Base-by-base conservation (phyloP, 2,797 vertebrate genomes). In the Myripristis jacobus region DNA sequence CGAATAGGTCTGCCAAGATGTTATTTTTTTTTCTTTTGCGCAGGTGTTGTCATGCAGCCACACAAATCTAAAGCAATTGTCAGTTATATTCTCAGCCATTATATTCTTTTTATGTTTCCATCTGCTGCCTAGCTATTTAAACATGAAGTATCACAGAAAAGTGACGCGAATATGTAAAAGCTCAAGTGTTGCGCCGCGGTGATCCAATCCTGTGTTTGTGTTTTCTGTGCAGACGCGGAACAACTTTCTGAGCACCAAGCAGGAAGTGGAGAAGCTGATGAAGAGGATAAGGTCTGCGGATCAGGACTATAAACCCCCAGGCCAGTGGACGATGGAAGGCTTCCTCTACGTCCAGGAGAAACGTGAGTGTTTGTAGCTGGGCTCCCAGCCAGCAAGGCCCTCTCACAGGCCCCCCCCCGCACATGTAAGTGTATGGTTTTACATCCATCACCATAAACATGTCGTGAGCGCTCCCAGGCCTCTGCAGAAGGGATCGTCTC, bases 261-360 rank as follows among this genome's bases (percentile, higher is more conserved):
- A 98, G 91, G 98, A 99, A 92, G 96, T 99, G 75, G 97, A 98
- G 86, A 96, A 96, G 79, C 90, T 99, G 82, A 99, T 99, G 98
- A 96, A 94, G 64, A 96, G 97, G 90, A 98, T 99, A 94, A 96
- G 96, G 70, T 95, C 96, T 4, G 97, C 97, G 67, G 96, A 95
- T 88, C 96, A 96, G 73, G 97, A 99, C 84, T 98, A 98, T 82
- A 94, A 96, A 71, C 96, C 96, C 0, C 96, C 96, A 0, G 97
- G 97, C 84, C 97, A 95, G 44, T 98, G 97, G 97, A 97, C 96
- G 15, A 98, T 99, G 97, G 98, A 99, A 82, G 97, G 98, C 73
- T 99, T 98, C 86, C 95, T 99, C 52, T 98, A 98, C 0, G 94
- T 97, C 59, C 98, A 99, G 86, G 98, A 99, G 84, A 99, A 98